These are phyloP conservation scores for Prunella strophiata DNA, from an alignment of 2,797 vertebrate species.

Conservation along the genomic window DNA sequence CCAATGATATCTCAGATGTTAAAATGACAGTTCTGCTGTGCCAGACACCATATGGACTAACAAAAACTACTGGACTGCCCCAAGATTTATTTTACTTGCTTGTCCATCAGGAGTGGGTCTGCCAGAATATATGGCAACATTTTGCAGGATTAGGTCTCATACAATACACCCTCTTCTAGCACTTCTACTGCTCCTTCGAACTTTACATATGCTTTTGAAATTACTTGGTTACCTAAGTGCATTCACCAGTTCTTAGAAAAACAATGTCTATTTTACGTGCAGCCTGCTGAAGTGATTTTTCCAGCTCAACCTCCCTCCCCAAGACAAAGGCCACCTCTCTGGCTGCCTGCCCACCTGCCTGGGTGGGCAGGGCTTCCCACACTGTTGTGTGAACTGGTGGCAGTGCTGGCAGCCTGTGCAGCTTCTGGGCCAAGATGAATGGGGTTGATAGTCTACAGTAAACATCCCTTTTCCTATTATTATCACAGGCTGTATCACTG, in stretches of 20 bases:
- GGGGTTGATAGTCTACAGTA: not conserved
- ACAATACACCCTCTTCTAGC: not conserved
- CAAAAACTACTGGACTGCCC: not conserved
- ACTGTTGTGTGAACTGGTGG: constrained; percentile 22
- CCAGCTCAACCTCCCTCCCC: constrained; percentile 19
- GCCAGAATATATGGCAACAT: not conserved
- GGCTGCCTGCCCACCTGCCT: constrained; percentile 50
- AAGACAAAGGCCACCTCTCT: constrained; percentile 60
- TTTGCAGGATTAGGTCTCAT: not conserved
- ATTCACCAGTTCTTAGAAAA: not conserved
- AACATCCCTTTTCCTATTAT: constrained; percentile 48
- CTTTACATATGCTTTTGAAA: not conserved
- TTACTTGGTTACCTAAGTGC: not conserved
- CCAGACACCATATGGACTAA: fast-evolving
- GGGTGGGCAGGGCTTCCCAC: constrained; percentile 39
- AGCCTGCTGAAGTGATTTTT: constrained; percentile 38
- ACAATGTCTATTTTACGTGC: not conserved
- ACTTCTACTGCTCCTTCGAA: not conserved
- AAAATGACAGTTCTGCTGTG: not conserved
- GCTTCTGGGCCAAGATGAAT: not conserved
- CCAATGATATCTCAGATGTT: not conserved
- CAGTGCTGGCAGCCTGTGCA: not conserved
- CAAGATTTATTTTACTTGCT: not conserved
- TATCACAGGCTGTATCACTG: not conserved
- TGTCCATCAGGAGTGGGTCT: not conserved